A percentile compares a stretch with the other conserved stretches of the same genome.
These are phyloP conservation scores for Heliconius nattereri DNA, from an alignment of 1,140 invertebrate genomes.

Conservation along the genomic window DNA sequence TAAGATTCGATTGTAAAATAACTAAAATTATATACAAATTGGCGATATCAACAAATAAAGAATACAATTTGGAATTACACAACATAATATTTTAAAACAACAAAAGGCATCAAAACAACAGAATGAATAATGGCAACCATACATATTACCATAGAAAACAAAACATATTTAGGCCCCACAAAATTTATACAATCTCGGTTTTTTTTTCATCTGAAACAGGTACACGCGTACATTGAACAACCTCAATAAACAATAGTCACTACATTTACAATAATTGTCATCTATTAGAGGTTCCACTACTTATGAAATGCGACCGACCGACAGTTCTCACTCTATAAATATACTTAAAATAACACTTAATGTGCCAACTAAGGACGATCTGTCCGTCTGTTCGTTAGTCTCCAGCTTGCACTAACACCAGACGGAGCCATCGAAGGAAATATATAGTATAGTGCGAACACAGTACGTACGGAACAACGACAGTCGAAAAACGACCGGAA, in stretches of 20 bases:
- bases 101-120: constrained; percentile 10
- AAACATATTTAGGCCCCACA: constrained; percentile 63
- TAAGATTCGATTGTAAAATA: constrained; percentile 10
- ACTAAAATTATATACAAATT: background rate
- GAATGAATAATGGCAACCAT: background rate
- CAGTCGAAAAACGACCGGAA: constrained; percentile 61
- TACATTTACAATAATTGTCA: constrained; percentile 54
- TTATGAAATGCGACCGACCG: constrained; percentile 53
- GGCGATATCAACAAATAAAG: background rate
- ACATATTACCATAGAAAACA: background rate
- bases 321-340: constrained; percentile 34
- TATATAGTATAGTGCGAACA: constrained; percentile 17
- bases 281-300: constrained; percentile 56
- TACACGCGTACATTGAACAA: constrained; percentile 73
- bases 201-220: constrained; percentile 60
- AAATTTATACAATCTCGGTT: constrained; percentile 53
- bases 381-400: background rate
- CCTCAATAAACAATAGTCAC: constrained; percentile 62
- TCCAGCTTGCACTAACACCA: background rate
- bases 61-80: background rate
- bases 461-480: constrained; percentile 40
- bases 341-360: constrained; percentile 38
- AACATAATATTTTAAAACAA: constrained; percentile 4
- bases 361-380: constrained; percentile 22
- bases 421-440: background rate